These are phyloP conservation scores for Apus apus DNA, from an alignment of 2,113 vertebrate genomes.

Conservation along the genomic window DNA sequence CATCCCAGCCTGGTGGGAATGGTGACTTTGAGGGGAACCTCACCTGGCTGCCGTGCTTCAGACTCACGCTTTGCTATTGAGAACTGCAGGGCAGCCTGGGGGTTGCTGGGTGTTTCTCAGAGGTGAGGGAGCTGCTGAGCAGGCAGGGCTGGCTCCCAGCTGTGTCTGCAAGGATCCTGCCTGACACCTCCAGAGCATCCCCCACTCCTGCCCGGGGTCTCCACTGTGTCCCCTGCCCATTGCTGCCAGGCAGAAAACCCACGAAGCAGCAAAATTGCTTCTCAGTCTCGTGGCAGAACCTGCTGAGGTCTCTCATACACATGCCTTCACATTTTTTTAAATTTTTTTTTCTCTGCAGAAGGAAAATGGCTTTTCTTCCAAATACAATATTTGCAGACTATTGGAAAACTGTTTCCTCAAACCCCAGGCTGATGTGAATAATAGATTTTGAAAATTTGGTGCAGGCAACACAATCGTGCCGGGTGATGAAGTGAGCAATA, in stretches of 20 bases:
- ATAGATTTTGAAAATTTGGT: background rate
- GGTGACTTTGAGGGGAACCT: background rate
- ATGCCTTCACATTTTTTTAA: background rate
- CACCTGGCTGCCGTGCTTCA: accelerated
- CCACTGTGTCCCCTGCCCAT: background rate
- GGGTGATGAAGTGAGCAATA: slow-evolving; percentile 8
- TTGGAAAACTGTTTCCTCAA: background rate
- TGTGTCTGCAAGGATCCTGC: accelerated
- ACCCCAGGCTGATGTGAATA: background rate
- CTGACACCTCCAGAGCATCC: background rate
- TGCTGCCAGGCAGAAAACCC: background rate
- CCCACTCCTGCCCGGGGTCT: accelerated
- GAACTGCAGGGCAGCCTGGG: background rate
- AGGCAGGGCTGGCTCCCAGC: background rate
- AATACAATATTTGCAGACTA: background rate
- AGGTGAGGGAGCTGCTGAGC: background rate
- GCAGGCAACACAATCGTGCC: accelerated
- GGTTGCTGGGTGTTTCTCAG: background rate
- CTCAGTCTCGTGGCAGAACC: background rate
- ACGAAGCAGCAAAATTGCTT: background rate
- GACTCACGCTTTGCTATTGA: background rate
- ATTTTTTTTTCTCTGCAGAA: background rate
- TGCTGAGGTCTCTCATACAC: accelerated
- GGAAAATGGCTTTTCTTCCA: background rate
- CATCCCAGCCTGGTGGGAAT: background rate